These are phyloP conservation scores for Chrysodeixis includens DNA, from an alignment of 2,888 invertebrate genomes.

Conservation along the genomic window DNA sequence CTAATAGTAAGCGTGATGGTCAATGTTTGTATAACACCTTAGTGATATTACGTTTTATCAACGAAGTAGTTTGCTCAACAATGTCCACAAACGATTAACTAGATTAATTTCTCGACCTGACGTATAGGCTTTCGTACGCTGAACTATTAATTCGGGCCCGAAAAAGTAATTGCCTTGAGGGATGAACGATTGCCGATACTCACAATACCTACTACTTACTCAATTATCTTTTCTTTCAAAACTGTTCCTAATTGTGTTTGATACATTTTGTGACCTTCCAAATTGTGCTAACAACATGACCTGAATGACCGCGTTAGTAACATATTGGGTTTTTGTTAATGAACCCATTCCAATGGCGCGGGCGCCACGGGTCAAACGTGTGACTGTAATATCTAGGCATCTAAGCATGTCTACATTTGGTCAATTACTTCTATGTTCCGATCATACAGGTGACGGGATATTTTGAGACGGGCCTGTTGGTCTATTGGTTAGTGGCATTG, in stretches of 20 bases:
- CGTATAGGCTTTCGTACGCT: conserved; percentile 21
- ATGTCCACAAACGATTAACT: conserved; percentile 55
- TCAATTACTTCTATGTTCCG: no score
- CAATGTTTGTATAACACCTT: conserved; percentile 56
- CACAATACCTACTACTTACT: no score
- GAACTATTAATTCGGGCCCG: not conserved
- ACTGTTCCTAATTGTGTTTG: no score
- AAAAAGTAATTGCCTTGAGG: no score
- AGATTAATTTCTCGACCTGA: conserved; percentile 47
- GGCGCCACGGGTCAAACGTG: not conserved
- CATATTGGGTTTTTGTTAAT: not conserved
- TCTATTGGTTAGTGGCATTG: no score
- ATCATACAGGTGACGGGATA: no score
- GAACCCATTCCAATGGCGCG: not conserved
- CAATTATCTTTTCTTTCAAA: no score
- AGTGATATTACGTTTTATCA: conserved; percentile 53
- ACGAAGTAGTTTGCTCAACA: conserved; percentile 59
- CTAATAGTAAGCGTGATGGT: conserved; percentile 34
- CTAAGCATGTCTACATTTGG: no score
- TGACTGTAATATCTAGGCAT: not conserved
- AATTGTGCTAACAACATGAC: not conserved
- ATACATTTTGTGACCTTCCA: not conserved
- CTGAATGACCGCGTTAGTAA: not conserved
- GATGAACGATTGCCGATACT: no score
- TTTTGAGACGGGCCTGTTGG: no score